Percentiles rank a stretch among this genome's conserved stretches.
Conservation (phyloP, 2,888 invertebrate genomes). For the Chironomus riparius region DNA sequence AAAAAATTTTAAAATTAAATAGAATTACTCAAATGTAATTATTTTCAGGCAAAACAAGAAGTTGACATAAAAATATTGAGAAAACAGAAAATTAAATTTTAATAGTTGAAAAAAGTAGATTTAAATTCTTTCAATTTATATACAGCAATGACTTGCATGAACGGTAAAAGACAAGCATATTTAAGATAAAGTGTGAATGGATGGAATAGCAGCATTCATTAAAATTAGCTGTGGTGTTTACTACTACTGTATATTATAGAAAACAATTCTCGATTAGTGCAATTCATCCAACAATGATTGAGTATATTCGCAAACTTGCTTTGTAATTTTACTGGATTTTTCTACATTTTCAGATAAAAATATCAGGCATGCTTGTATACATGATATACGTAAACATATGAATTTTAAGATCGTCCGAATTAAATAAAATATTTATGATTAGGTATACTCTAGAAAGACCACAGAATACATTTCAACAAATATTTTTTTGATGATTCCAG, state of each 20-base stretch:
- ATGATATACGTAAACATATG: neutral
- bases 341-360: neutral
- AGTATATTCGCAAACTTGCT: neutral
- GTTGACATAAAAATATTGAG: too few relatives aligned
- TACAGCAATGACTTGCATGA: neutral
- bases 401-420: neutral
- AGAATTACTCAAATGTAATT: too few relatives aligned
- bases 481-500: neutral
- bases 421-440: neutral
- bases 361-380: neutral
- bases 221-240: too few relatives aligned
- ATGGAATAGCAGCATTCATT: neutral
- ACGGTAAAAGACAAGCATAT: neutral
- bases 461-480: neutral
- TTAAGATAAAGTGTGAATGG: neutral
- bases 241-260: neutral
- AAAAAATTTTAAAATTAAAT: too few relatives aligned
- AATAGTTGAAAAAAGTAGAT: too few relatives aligned
- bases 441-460: neutral
- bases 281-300: neutral
- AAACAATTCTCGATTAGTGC: neutral
- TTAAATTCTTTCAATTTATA: too few relatives aligned
- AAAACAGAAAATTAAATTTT: too few relatives aligned
- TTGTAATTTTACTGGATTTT: neutral
- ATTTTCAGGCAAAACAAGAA: too few relatives aligned